These are phyloP conservation scores for Crenuchus spilurus DNA, from an alignment of 2,797 vertebrate species.

Conservation along the genomic window DNA sequence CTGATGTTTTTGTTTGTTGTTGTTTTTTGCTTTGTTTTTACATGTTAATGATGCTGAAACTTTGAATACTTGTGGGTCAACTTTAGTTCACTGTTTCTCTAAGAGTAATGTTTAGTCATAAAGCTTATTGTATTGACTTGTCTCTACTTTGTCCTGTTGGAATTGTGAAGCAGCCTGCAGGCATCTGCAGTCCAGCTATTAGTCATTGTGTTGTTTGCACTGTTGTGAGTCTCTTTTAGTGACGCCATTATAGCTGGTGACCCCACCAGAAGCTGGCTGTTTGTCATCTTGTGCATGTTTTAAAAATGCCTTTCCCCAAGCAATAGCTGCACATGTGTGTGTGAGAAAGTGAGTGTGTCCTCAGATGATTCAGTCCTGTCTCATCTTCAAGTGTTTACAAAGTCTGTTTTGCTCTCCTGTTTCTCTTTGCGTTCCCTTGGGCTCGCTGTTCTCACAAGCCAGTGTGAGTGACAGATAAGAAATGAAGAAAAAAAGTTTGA, in stretches of 20 bases:
- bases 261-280: neutral
- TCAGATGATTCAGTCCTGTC: slow-evolving; percentile 22
- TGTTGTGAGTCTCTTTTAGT: neutral
- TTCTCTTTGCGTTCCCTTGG: neutral
- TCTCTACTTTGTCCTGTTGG: no score
- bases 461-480: neutral
- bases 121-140: no score
- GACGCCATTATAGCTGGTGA: neutral
- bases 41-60: neutral
- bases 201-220: slow-evolving; percentile 1
- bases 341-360: neutral
- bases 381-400: slow-evolving; percentile 13
- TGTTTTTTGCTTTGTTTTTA: neutral
- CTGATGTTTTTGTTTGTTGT: neutral
- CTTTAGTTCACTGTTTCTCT: neutral
- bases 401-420: slow-evolving; percentile 17
- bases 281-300: neutral
- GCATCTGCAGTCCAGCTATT: neutral
- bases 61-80: neutral
- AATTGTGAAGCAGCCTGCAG: neutral
- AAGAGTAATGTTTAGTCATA: neutral
- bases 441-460: neutral
- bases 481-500: neutral
- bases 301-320: neutral
- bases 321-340: neutral